Evolutionary conservation across 2,797 vertebrate species (phyloP), one percentile per base, ranked within the genome.

Genomic region (Hapalemur alaotrensis): DNA sequence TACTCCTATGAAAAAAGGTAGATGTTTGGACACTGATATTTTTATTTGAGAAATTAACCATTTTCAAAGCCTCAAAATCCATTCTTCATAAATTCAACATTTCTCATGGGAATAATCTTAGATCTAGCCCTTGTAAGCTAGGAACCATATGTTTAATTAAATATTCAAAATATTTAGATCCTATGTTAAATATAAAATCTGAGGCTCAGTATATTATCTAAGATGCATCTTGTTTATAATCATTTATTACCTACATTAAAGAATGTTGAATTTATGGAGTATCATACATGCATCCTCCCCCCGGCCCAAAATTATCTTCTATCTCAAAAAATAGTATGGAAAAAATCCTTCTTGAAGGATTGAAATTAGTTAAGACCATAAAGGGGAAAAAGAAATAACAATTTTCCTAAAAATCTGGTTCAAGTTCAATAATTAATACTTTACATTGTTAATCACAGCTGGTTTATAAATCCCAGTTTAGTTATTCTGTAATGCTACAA

Each of bases 401-500:
- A 96, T 88, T 96, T 97, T 96, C 98, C 98, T 98, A 98, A 98
- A 98, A 98, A 97, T 96, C 98, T 96, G 97, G 96, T 98, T 98
- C 98, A 98, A 98, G 98, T 98, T 98, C 97, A 98, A 96, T 98
- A 98, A 98, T 98, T 98, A 98, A 98, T 98, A 98, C 98, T 98
- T 98, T 97, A 98, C 97, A 98, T 98, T 97, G 98, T 98, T 99
- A 99, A 98, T 98, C 98, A 99, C 98, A 98, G 98, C 98, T 98
- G 97, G 87, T 97, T 95, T 98, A 98, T 98, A 98, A 98, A 98
- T 98, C 98, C 98, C 98, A 97, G 97, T 98, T 98, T 98, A 98
- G 96, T 98, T 98, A 98, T 98, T 98, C 98, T 98, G 97, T 98
- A 98, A 99, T 98, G 98, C 98, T 98, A 99, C 98, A 99, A 99